phyloP scores from a whole-genome alignment of 2,113 vertebrate genomes.

The Poicephalus gulielmi region DNA sequence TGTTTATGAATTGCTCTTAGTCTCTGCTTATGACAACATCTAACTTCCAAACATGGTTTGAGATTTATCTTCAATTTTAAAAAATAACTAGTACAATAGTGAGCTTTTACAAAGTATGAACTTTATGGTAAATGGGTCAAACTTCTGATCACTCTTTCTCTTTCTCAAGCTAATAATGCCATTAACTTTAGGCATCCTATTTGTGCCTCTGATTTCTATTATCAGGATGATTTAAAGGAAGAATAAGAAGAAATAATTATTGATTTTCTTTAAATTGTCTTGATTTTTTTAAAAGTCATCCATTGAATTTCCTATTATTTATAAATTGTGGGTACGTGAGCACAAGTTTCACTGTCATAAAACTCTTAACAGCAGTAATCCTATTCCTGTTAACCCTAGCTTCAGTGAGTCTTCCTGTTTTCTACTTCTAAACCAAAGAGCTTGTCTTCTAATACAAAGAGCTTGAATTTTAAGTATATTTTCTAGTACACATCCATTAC shows the following conservation, averaged over 20 bases:
- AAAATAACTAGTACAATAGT: background rate
- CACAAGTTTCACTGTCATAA: slow-evolving; percentile 1
- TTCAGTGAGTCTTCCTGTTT: background rate
- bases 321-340: background rate
- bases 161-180: background rate
- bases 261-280: background rate
- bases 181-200: slow-evolving; percentile 19
- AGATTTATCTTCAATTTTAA: background rate
- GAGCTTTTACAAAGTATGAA: background rate
- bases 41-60: background rate
- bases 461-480: slow-evolving; percentile 39
- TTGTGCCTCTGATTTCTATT: slow-evolving; percentile 17
- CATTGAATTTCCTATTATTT: background rate
- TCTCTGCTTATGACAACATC: background rate
- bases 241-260: slow-evolving; percentile 31
- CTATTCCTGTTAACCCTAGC: slow-evolving; percentile 2
- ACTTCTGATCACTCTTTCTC: background rate
- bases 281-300: background rate
- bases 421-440: background rate
- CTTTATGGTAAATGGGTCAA: slow-evolving; percentile 7
- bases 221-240: slow-evolving; percentile 2
- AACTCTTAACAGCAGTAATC: slow-evolving; percentile 15
- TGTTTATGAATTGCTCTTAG: background rate
- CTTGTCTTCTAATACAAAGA: slow-evolving; percentile 11
- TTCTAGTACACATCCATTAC: slow-evolving; percentile 36